These are phyloP conservation scores for Passerina amoena DNA, from an alignment of 2,113 vertebrate species.

Conservation along the genomic window DNA sequence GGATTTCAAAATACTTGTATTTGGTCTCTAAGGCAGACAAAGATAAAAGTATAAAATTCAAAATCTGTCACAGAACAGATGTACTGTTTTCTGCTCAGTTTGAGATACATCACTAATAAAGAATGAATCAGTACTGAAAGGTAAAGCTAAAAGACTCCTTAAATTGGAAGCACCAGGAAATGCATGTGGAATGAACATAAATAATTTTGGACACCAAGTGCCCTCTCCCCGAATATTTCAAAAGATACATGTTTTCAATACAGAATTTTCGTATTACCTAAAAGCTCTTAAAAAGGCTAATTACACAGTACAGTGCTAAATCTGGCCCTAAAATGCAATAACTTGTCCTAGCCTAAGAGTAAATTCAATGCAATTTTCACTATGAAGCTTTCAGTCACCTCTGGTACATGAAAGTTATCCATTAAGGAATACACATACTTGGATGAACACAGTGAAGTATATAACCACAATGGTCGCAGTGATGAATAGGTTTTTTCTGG, in stretches of 20 bases:
- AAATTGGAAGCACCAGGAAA: background rate
- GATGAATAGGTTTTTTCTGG: conserved; percentile 87
- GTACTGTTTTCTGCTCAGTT: background rate
- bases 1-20: background rate
- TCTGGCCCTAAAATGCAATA: background rate
- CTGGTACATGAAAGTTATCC: background rate
- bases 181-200: background rate
- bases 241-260: background rate
- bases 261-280: background rate
- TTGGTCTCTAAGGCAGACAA: background rate
- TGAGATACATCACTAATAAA: background rate
- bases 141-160: background rate
- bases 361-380: background rate
- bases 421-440: conserved; percentile 76
- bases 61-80: background rate
- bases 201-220: background rate
- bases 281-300: background rate
- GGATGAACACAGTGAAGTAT: conserved; percentile 93
- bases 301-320: background rate
- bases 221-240: background rate
- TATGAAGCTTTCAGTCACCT: background rate
- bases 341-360: background rate
- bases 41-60: background rate
- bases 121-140: background rate
- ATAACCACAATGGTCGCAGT: conserved; percentile 90